Percentiles rank a stretch among this genome's conserved stretches.
Conservation (phyloP, 1,140 invertebrate genomes). For the Drosophila bifasciata region DNA sequence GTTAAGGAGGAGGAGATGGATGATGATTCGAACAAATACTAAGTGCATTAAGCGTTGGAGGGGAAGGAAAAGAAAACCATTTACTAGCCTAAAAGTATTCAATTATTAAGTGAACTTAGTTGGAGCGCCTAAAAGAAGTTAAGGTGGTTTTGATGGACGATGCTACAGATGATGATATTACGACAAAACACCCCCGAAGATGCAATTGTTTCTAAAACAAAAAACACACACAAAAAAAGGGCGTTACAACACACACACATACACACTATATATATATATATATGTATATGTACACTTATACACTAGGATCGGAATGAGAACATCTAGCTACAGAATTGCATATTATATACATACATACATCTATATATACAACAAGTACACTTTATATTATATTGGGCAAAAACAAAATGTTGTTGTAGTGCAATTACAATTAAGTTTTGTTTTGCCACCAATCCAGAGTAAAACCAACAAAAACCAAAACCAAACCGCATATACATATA, state of each 20-base stretch:
- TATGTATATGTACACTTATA: constrained; percentile 36
- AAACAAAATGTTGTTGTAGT: constrained; percentile 80
- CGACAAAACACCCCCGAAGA: background rate
- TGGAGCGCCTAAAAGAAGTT: constrained; percentile 14
- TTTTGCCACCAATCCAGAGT: constrained; percentile 62
- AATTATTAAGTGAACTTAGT: constrained; percentile 80
- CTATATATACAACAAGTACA: constrained; percentile 65
- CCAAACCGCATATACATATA: constrained; percentile 40
- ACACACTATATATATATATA: constrained; percentile 30
- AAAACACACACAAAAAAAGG: constrained; percentile 49
- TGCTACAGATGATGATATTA: too few relatives aligned
- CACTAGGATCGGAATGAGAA: constrained; percentile 35
- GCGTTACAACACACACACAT: constrained; percentile 43
- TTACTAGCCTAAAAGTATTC: constrained; percentile 77
- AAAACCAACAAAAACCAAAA: constrained; percentile 26
- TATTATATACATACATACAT: constrained; percentile 75
- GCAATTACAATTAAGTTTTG: constrained; percentile 82
- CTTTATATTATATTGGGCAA: constrained; percentile 73
- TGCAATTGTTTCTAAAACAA: constrained; percentile 72
- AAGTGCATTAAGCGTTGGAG: constrained; percentile 74
- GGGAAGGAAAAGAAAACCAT: constrained; percentile 55
- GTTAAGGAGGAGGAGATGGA: constrained; percentile 20
- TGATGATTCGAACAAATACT: constrained; percentile 55
- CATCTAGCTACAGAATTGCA: constrained; percentile 80
- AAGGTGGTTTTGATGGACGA: constrained; percentile 4